Conservation (phyloP, 1,140 invertebrate species). For the Watersipora subatra region DNA sequence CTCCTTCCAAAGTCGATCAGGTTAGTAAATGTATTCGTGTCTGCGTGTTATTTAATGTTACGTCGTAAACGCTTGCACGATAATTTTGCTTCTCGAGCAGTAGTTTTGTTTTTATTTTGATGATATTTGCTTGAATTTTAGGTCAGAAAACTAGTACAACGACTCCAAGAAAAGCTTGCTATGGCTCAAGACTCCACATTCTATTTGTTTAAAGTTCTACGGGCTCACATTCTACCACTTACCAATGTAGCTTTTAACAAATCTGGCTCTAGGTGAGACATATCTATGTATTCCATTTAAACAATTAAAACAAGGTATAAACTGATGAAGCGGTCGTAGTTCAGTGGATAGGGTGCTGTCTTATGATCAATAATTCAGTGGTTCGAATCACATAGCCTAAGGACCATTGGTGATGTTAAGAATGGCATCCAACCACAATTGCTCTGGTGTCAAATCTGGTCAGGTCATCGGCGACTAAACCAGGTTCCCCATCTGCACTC, state of each 20-base stretch:
- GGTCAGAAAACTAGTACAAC: constrained; percentile 11
- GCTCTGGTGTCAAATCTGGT: no score
- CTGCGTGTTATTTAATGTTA: no score
- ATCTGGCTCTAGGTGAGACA: constrained; percentile 47
- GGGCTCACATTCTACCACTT: constrained; percentile 59
- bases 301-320: no score
- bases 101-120: background rate
- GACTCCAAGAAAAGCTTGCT: constrained; percentile 36
- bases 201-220: constrained; percentile 46
- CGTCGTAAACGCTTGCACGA: no score
- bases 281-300: no score
- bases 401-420: background rate
- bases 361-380: no score
- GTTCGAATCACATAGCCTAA: background rate
- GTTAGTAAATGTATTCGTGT: constrained; percentile 30
- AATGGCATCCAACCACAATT: no score
- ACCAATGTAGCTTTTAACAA: constrained; percentile 65
- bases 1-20: constrained; percentile 35
- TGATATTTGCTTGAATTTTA: background rate
- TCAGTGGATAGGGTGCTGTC: no score
- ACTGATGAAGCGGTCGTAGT: no score
- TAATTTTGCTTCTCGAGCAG: no score
- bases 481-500: no score
- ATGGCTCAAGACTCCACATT: constrained; percentile 34
- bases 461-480: no score